Conservation (phyloP, 30 jellyfish, hydroid and myxozoan genomes). For the Hydractinia symbiolongicarpus region DNA sequence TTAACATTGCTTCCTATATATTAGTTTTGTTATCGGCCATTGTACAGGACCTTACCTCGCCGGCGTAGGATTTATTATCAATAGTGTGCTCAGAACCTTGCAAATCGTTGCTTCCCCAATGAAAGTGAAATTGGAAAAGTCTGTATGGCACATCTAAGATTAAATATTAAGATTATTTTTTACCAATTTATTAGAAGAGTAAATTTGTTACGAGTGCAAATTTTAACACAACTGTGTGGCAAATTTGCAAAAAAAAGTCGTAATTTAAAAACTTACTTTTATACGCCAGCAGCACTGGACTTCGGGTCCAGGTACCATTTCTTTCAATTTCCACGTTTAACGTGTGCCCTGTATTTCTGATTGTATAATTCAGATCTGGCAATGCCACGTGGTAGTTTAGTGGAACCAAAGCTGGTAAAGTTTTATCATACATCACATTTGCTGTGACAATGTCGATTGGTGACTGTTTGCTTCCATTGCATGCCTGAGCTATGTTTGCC, state of each 20-base stretch:
- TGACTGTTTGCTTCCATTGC: constrained; percentile 7
- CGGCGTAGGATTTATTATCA: not conserved
- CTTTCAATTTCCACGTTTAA: not conserved
- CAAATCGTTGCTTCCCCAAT: constrained; percentile 10
- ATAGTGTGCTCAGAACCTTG: constrained; percentile 15
- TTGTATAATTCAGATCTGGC: not conserved
- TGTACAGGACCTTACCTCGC: not conserved
- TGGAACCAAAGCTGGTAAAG: not conserved
- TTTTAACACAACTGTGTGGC: not conserved
- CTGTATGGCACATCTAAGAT: not conserved
- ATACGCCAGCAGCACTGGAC: not conserved
- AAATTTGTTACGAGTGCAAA: not conserved
- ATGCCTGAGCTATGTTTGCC: not conserved
- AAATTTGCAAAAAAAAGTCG: too few relatives aligned
- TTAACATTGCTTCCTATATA: not conserved
- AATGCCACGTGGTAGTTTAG: not conserved
- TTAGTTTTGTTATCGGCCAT: not conserved
- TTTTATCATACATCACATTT: not conserved
- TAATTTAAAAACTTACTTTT: not conserved
- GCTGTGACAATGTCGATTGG: constrained; percentile 9
- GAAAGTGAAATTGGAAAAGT: constrained; percentile 12
- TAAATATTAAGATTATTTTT: not conserved
- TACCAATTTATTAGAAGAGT: not conserved
- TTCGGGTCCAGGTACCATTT: not conserved
- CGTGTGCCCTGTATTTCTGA: not conserved